Evolutionary conservation across 2,113 vertebrate species (phyloP), one percentile per base, ranked within the genome.

Genomic region (Gallinago media): DNA sequence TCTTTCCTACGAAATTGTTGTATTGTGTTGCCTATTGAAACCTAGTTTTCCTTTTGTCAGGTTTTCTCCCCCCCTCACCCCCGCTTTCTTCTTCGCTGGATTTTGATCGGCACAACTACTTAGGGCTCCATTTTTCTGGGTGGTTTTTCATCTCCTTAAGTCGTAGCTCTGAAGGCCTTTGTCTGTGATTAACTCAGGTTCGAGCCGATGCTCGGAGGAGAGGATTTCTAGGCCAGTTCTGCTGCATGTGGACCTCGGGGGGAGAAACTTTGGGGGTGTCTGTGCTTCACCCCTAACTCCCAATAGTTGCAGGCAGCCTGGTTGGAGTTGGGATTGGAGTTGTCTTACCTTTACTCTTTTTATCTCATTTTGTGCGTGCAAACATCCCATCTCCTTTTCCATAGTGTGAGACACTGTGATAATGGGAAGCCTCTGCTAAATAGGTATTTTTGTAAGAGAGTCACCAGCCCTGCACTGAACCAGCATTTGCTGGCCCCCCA

Each of bases 11-110:
- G 56, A 97, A 97, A 97, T 97, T 97, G 97, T 97, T 97, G 98
- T 96, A 97, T 98, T 98, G 97, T 98, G 97, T 97, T 97, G 97
- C 96, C 94, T 91, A 62, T 84, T 47, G 79, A 97, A 97, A 94
- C 96, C 87, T 63, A 31, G 20, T 95, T 97, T 97, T 96, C 94
- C 93, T 97, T 98, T 97, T 97, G 97, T 98, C 93, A 96, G 82
- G 95, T 97, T 97, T 95, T 66, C 88, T 88, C 90, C 94, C 96
- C 91, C 91, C 87, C 44, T 94, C 32, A 11, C 68, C 80, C 74
- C 63, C 32, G 44, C 97, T 97, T 98, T 96, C 96, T 97, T 97
- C 96, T 95, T 91, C 0, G 3, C 95, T 96, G 73, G 92, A 74
- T 97, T 98, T 98, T 96, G 95, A 98, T 97, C 88, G 36, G 74